These are phyloP conservation scores for Nasonia vitripennis DNA, from an alignment of 1,140 invertebrate species.

Conservation along the genomic window DNA sequence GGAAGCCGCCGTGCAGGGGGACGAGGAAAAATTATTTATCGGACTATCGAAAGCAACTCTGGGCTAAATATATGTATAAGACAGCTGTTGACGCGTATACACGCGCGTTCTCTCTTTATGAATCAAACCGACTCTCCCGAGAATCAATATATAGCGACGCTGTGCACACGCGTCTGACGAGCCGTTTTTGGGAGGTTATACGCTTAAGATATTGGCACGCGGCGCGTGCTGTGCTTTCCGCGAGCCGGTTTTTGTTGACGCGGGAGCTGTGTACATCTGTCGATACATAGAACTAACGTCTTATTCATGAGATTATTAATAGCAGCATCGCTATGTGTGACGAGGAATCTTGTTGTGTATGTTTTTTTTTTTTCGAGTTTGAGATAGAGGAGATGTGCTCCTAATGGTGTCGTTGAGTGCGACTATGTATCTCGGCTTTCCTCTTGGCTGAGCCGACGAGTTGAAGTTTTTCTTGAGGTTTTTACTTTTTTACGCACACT, in stretches of 20 bases:
- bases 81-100: not conserved
- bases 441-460: not conserved
- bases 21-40: not conserved
- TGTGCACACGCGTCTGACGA: not conserved
- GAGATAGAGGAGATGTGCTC: too few relatives aligned
- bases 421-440: not conserved
- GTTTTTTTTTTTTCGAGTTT: not conserved
- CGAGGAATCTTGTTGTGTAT: not conserved
- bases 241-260: constrained; percentile 2
- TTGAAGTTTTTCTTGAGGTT: not conserved
- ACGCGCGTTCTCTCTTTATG: not conserved
- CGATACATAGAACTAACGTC: not conserved
- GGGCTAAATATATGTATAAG: too few relatives aligned
- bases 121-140: not conserved
- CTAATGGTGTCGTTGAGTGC: too few relatives aligned
- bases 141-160: not conserved
- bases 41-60: not conserved
- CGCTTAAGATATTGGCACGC: not conserved
- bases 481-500: not conserved
- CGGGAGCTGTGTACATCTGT: not conserved
- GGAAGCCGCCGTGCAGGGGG: not conserved
- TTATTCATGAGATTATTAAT: constrained; percentile 10
- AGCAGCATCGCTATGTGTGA: not conserved
- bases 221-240: not conserved
- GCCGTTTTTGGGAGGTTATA: not conserved